phyloP scores from a whole-genome alignment of 2,797 vertebrate genomes.

The Aotus griseimembra region DNA sequence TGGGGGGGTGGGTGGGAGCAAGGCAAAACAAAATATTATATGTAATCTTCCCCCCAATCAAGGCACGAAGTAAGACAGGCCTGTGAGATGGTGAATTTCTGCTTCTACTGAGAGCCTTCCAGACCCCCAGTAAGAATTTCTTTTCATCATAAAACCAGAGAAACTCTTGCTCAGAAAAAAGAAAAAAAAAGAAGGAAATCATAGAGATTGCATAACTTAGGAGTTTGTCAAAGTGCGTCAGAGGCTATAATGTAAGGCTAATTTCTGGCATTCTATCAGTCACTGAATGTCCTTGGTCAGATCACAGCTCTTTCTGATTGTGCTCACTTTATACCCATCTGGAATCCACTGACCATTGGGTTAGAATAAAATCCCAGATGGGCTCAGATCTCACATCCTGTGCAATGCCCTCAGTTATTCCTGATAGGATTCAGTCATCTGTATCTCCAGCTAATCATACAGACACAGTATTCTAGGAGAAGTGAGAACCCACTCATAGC shows the following conservation, averaged over 20 bases:
- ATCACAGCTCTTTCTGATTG: neutral
- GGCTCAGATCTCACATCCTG: neutral
- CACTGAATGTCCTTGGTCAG: neutral
- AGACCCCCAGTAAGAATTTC: neutral
- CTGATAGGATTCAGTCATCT: neutral
- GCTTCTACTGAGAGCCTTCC: neutral
- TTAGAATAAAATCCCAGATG: neutral
- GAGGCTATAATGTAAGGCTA: neutral
- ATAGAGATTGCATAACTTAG: neutral
- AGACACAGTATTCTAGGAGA: neutral
- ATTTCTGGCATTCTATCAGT: neutral
- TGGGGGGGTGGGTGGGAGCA: too few species aligned
- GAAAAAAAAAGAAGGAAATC: neutral
- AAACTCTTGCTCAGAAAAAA: neutral
- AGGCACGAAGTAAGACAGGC: neutral
- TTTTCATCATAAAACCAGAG: neutral
- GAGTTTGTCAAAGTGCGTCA: neutral
- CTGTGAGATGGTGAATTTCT: neutral
- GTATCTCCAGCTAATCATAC: neutral
- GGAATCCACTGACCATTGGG: neutral
- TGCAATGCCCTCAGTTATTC: rapidly evolving
- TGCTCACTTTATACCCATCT: neutral
- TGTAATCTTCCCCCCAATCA: neutral
- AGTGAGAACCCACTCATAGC: neutral
- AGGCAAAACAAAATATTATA: neutral